phyloP scores from a whole-genome alignment of 2,113 vertebrate genomes.

The Aphelocoma coerulescens region DNA sequence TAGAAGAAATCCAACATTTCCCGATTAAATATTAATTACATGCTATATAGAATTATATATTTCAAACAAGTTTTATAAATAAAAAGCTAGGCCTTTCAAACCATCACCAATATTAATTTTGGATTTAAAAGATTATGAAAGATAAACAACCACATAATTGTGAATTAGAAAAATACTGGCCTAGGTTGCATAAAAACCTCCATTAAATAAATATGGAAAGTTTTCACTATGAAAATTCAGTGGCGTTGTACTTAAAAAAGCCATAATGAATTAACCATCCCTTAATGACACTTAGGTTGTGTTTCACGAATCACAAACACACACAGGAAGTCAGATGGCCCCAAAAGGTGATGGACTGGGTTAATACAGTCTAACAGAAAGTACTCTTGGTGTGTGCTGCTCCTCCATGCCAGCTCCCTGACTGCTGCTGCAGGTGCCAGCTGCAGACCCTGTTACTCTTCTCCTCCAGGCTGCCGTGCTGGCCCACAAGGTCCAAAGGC shows the following conservation, averaged over 20 bases:
- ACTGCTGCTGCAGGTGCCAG: background rate
- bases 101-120: slow-evolving; percentile 44
- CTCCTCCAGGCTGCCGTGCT: background rate
- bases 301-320: slow-evolving; percentile 68
- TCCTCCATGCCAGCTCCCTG: background rate
- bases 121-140: slow-evolving; percentile 60
- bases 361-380: slow-evolving; percentile 31
- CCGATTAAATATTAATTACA: slow-evolving; percentile 55
- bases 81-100: slow-evolving; percentile 54
- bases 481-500: background rate
- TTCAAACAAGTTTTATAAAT: slow-evolving; percentile 51
- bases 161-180: slow-evolving; percentile 80
- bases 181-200: slow-evolving; percentile 73
- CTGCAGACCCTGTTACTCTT: background rate
- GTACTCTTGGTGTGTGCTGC: background rate
- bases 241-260: slow-evolving; percentile 66
- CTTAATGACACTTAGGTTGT: slow-evolving; percentile 32
- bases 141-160: slow-evolving; percentile 59
- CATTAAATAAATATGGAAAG: slow-evolving; percentile 69
- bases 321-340: slow-evolving; percentile 28
- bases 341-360: background rate
- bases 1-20: slow-evolving; percentile 46
- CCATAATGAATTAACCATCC: slow-evolving; percentile 33
- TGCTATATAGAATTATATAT: slow-evolving; percentile 46
- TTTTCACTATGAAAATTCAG: slow-evolving; percentile 73